phyloP scores from a whole-genome alignment of 2,113 vertebrate species.

The Grantiella picta region DNA sequence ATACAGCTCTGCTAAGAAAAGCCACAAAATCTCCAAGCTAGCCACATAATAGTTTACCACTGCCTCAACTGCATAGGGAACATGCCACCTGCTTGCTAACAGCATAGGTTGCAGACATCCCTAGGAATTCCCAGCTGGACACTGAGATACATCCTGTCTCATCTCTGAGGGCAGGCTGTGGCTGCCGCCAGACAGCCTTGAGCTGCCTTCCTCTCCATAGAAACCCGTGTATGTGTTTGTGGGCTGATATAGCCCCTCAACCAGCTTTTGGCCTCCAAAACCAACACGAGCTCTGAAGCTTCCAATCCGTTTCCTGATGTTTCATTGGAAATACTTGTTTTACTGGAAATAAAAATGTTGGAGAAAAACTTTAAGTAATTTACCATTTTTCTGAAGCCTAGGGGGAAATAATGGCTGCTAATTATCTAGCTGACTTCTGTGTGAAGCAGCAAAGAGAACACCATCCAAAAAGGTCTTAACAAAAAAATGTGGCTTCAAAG shows the following conservation, averaged over 20 bases:
- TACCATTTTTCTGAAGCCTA: not conserved
- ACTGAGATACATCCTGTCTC: not conserved
- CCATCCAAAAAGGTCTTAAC: not conserved
- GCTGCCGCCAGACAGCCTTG: not conserved
- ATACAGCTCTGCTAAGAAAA: not conserved
- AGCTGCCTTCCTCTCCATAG: not conserved
- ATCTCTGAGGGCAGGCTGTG: not conserved
- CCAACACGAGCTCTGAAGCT: not conserved
- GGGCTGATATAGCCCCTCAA: not conserved
- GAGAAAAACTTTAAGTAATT: not conserved
- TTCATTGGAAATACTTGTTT: not conserved
- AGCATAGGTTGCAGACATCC: not conserved
- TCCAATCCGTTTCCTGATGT: not conserved
- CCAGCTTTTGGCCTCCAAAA: not conserved
- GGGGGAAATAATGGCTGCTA: not conserved
- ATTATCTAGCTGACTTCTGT: not conserved
- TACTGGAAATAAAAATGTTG: conserved; percentile 1
- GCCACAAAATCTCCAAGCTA: not conserved
- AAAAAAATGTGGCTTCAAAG: not conserved
- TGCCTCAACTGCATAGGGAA: not conserved
- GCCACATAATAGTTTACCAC: not conserved
- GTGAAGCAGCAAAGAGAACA: not conserved
- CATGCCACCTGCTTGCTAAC: not conserved
- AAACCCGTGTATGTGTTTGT: not conserved
- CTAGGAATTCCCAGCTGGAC: not conserved